Evolutionary conservation across 2,888 invertebrate genomes (phyloP).

Genomic region (Clusia tigrina): DNA sequence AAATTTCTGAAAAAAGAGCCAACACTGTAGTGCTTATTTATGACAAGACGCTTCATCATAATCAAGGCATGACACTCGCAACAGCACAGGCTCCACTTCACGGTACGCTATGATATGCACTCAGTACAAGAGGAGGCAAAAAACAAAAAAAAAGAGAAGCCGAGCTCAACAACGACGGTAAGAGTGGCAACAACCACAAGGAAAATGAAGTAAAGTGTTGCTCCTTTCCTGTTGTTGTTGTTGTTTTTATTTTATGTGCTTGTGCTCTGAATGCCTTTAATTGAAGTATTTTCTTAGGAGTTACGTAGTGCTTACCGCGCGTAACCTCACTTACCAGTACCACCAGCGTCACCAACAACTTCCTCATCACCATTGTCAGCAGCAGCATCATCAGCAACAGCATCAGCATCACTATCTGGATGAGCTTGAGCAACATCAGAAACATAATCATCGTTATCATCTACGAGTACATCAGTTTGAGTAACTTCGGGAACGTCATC

Average conservation of each 20-base stretch:
- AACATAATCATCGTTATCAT: background rate
- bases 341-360: background rate
- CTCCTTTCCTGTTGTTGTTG: background rate
- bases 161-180: background rate
- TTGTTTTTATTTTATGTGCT: background rate
- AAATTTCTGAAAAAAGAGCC: background rate
- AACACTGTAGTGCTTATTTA: conserved; percentile 54
- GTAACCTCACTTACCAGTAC: background rate
- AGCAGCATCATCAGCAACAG: conserved; percentile 7
- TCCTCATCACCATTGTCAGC: background rate
- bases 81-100: conserved; percentile 23
- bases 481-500: background rate
- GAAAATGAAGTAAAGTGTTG: conserved; percentile 8
- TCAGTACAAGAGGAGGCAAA: background rate
- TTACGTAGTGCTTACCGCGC: no score
- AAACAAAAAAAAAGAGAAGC: no score
- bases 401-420: conserved; percentile 3
- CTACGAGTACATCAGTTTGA: no score
- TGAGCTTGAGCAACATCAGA: background rate
- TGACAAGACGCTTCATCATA: conserved; percentile 60
- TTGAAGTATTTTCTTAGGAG: background rate
- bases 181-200: background rate
- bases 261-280: conserved; percentile 3
- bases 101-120: background rate
- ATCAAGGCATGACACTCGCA: conserved; percentile 55